These are phyloP conservation scores for Mimas tiliae DNA, from an alignment of 2,888 invertebrate genomes.

Conservation along the genomic window DNA sequence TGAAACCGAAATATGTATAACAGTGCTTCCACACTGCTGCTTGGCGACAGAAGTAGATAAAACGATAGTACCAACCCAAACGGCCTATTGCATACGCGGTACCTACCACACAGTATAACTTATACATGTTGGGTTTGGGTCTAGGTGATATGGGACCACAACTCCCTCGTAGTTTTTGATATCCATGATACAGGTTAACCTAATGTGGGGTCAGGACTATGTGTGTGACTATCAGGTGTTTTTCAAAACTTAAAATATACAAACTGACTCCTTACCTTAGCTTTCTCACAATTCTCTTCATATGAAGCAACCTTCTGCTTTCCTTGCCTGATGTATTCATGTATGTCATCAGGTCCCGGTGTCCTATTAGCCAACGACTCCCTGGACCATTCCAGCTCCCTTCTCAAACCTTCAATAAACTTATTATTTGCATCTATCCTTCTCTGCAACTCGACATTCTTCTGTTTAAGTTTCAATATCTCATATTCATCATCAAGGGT, in stretches of 20 bases:
- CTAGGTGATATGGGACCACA: background rate
- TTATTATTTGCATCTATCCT: constrained; percentile 68
- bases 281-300: constrained; percentile 68
- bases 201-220: no score
- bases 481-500: constrained; percentile 68
- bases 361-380: constrained; percentile 51
- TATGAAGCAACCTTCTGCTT: constrained; percentile 70
- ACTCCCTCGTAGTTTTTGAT: no score
- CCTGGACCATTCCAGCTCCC: constrained; percentile 62
- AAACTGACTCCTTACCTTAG: constrained; percentile 55
- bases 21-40: no score
- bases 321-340: constrained; percentile 67
- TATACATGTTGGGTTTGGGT: no score
- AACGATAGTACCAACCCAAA: no score
- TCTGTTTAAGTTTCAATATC: constrained; percentile 67
- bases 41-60: no score
- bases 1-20: no score
- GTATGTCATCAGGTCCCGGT: constrained; percentile 67
- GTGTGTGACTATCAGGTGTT: no score
- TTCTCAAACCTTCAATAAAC: constrained; percentile 58
- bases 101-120: no score
- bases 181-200: no score
- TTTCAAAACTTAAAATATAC: no score
- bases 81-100: no score
- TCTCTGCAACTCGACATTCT: constrained; percentile 60